phyloP scores from a whole-genome alignment of 2,888 invertebrate genomes.

The Gisinianus flammeolus region DNA sequence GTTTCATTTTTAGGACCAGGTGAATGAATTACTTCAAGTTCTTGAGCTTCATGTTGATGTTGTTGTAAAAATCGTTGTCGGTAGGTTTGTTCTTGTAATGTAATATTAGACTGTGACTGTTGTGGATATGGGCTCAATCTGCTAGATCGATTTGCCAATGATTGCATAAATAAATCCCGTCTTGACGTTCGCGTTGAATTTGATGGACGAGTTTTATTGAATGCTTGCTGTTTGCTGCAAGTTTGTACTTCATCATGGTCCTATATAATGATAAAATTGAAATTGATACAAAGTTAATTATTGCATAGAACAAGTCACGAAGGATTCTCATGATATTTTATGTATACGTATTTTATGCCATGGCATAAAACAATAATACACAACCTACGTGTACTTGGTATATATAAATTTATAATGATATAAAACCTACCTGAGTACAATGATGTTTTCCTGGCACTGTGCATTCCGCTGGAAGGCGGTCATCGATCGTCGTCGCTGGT shows the following conservation, averaged over 20 bases:
- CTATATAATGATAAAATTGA: conserved; percentile 7
- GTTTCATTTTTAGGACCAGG: not conserved
- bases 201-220: not conserved
- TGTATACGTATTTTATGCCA: no score
- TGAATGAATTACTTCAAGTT: not conserved
- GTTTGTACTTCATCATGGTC: conserved; percentile 39
- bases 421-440: conserved; percentile 66
- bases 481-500: conserved; percentile 67
- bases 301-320: no score
- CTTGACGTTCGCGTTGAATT: conserved; percentile 44
- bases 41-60: conserved; percentile 11
- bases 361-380: no score
- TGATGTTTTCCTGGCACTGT: conserved; percentile 78
- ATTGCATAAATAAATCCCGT: conserved; percentile 47
- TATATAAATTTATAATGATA: no score
- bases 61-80: conserved; percentile 11
- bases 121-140: conserved; percentile 41
- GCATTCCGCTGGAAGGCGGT: conserved; percentile 74
- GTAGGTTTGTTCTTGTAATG: not conserved
- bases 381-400: no score
- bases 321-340: no score
- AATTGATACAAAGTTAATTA: no score
- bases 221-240: conserved; percentile 27
- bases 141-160: conserved; percentile 40
- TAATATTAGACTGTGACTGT: conserved; percentile 16